Evolutionary conservation across 2,113 vertebrate genomes (phyloP), one percentile per base, ranked within the genome.

Genomic region (Dipodomys stephensi): DNA sequence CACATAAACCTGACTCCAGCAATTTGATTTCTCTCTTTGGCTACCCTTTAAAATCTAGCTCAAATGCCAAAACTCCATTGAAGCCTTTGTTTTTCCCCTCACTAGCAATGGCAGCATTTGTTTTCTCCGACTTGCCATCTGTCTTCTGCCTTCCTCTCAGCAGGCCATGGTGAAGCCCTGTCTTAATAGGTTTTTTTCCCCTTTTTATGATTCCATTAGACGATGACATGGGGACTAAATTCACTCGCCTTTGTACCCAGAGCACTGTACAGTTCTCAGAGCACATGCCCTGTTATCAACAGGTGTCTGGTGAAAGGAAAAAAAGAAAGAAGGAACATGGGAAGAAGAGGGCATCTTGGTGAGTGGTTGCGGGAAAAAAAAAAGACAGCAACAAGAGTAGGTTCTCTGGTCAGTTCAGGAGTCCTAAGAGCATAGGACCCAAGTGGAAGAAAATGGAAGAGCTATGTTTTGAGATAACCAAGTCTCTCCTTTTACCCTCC

Each of bases 1-100:
- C 65, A 49, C 74, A 53, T 81, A 84, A 91, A 95, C 88, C 68
- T 87, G 82, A 82, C 35, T 76, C 44, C 64, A 88, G 53, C 44
- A 92, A 71, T n/a, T 72, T 92, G 28, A 30, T 46, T 57, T 57
- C 35, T 91, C 27, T 65, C 74, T 60, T 57, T 83, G 44, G 46
- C 23, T 67, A 69, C 57, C 49, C 60, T 84, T 85, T 87, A 76
- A 93, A 83, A 82, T n/a, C 28, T 60, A 86, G 49, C n/a, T 85
- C 64, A 74, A 74, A 90, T 80, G 16, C 60, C 49, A 73, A 87
- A 85, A 78, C 28, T 30, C 19, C 18, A 23, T 18, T 2, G 64
- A 81, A 64, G 27, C 49, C 22, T 79, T 20, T 28, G 53, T 57
- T 57, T 44, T 85, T n/a, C 12, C 6, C 28, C 49, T 16, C 28